Evolutionary conservation across 2,797 vertebrate species (phyloP), one percentile per base, ranked within the genome.

Genomic region (Aphelocoma californica): DNA sequence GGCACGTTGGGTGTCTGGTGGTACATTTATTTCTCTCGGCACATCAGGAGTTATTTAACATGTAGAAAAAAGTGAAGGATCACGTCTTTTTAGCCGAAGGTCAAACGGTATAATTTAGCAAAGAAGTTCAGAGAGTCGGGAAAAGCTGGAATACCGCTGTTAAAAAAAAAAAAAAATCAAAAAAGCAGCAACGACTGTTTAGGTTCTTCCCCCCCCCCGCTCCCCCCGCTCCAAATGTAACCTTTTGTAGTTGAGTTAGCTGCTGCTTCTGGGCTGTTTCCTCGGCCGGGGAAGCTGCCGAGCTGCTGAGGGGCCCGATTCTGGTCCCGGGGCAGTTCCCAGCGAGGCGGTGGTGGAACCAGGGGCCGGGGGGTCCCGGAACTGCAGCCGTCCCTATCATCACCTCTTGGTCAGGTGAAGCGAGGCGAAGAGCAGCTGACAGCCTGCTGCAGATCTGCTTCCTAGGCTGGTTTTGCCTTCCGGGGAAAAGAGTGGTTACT

Each of bases 151-250:
- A 71, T 45, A 56, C 11, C 3, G 11, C 36, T 72, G 36, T 53
- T 36, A 5, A 85, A 82, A 83, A 86, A 58, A 72, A 28, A 65
- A 53, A 36, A 51, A 54, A 69, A 73, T 14, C 1, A 47, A 40
- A 71, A 73, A 79, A 80, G 2, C 36, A 65, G 5, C 19, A 67
- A n/a, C 48, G 58, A 77, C 20, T 36, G 20, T 34, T 70, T 48
- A 31, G 14, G 4, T 28, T 34, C 10, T 11, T 5, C 1, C 10
- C 10, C 6, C 10, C 6, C 7, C 9, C 2, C 0, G 2, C 8
- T 1, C 7, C 3, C 6, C 2, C 3, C 1, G 7, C 13, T 1
- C 15, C 7, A 12, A 58, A 9, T 4, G 12, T 51, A 72, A 56
- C 26, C 8, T 77, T 79, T 79, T 60, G 42, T 38, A 64, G 3